Conservation (phyloP, 1,140 invertebrate species). For the Apocrypta bakeri region DNA sequence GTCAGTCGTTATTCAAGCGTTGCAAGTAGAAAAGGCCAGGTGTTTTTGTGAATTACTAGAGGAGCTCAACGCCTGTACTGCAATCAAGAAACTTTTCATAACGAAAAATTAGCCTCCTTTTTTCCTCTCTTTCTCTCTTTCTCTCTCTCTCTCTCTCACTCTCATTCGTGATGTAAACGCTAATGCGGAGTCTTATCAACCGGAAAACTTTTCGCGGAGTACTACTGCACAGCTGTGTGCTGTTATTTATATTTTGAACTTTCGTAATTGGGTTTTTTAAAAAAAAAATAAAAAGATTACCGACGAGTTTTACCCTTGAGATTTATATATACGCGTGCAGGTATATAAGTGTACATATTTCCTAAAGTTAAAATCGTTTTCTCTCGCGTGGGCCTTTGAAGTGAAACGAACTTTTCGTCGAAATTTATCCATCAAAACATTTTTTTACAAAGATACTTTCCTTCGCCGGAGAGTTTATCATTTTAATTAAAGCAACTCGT, state of each 20-base stretch:
- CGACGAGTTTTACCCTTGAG: neutral
- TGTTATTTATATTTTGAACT: neutral
- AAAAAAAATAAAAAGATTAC: neutral
- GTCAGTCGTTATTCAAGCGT: conserved; percentile 7
- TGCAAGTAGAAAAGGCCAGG: neutral
- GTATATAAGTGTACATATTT: neutral
- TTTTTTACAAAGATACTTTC: neutral
- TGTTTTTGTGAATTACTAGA: conserved; percentile 14
- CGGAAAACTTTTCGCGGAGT: neutral
- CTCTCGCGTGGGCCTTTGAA: too few relatives aligned
- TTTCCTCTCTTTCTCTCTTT: neutral
- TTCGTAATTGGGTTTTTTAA: conserved; percentile 6
- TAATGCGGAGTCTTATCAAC: neutral
- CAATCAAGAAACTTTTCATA: conserved; percentile 33
- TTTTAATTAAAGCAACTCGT: neutral
- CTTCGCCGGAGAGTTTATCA: too few relatives aligned
- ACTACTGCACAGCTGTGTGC: neutral
- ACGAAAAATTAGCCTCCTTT: conserved; percentile 23
- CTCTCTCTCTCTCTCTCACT: neutral
- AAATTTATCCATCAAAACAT: neutral
- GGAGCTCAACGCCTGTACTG: neutral
- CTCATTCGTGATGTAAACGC: neutral
- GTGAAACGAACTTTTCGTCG: neutral
- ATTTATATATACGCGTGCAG: too few relatives aligned
- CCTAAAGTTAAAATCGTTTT: neutral